A percentile compares a stretch with the other conserved stretches of the same genome.
These are phyloP conservation scores for Crocuta crocuta DNA, from an alignment of 2,113 vertebrate genomes.

Conservation along the genomic window DNA sequence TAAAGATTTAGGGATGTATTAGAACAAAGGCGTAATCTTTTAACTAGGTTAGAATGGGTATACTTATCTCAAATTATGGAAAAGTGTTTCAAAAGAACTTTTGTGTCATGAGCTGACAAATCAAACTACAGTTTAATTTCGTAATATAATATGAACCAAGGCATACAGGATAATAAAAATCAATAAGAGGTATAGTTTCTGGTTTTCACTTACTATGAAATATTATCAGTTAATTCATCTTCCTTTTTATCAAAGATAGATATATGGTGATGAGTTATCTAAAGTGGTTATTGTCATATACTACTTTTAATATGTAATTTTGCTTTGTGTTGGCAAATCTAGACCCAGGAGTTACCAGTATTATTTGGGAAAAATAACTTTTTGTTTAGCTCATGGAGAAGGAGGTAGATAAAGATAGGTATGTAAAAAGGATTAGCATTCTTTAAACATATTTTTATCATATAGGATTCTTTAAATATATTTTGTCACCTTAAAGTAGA, in stretches of 20 bases:
- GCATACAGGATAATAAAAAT: neutral
- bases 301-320: neutral
- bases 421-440: neutral
- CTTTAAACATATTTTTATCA: neutral
- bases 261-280: neutral
- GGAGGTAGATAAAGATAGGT: neutral
- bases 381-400: neutral
- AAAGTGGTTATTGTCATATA: neutral
- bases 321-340: neutral
- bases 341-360: neutral
- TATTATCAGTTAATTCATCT: neutral
- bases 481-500: neutral
- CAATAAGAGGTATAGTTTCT: neutral
- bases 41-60: neutral
- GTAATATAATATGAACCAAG: neutral
- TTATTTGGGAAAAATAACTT: neutral
- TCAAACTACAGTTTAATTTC: neutral
- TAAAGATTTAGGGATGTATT: neutral
- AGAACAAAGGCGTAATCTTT: neutral
- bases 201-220: neutral
- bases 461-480: neutral
- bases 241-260: neutral
- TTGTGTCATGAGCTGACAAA: neutral
- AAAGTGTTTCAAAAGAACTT: slow-evolving; percentile 10
- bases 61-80: slow-evolving; percentile 5